phyloP scores from a whole-genome alignment of 2,888 invertebrate genomes.

The Tethea ocularis region DNA sequence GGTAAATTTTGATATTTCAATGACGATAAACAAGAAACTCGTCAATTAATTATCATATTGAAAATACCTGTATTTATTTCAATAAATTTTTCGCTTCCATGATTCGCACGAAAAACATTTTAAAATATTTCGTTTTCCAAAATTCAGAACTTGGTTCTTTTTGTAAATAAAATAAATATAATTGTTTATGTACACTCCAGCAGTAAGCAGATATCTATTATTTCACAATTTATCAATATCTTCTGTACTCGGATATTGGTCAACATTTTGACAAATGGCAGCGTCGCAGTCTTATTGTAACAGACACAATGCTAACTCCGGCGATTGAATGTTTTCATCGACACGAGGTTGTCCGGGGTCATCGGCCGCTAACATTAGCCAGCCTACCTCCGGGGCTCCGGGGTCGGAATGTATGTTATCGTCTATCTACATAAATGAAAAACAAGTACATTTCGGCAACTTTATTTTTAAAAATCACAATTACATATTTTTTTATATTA shows the following conservation, averaged over 20 bases:
- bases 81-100: too few relatives aligned
- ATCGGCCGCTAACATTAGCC: conserved; percentile 5
- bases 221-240: neutral
- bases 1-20: too few relatives aligned
- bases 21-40: too few relatives aligned
- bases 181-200: too few relatives aligned
- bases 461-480: neutral
- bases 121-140: too few relatives aligned
- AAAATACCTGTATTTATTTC: too few relatives aligned
- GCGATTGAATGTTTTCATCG: conserved; percentile 1
- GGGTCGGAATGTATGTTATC: neutral
- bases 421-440: neutral
- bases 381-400: neutral
- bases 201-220: neutral
- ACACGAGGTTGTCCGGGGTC: conserved; percentile 8
- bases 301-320: conserved; percentile 7
- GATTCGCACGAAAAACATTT: too few relatives aligned
- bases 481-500: neutral
- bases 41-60: too few relatives aligned
- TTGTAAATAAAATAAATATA: too few relatives aligned
- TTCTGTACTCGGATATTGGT: neutral
- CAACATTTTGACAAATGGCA: neutral
- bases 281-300: conserved; percentile 3
- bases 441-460: neutral
- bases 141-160: too few relatives aligned